Conservation (phyloP, 1,140 invertebrate species). For the Luehdorfia chinensis region DNA sequence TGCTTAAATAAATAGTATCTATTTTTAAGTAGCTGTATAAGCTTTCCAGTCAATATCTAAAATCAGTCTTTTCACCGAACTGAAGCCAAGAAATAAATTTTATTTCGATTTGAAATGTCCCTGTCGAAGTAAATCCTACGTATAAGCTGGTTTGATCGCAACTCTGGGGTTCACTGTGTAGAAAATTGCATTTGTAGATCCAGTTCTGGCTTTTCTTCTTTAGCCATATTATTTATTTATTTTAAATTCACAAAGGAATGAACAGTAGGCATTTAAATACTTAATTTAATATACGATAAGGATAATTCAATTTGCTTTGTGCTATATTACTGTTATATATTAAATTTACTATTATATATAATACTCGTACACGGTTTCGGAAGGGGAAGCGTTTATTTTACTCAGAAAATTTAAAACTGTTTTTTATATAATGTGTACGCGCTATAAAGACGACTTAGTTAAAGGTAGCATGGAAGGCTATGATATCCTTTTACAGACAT, state of each 20-base stretch:
- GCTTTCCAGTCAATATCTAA: constrained; percentile 14
- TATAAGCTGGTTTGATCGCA: constrained; percentile 23
- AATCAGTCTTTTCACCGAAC: constrained; percentile 14
- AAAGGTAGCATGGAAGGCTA: too few relatives aligned
- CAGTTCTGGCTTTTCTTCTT: constrained; percentile 7
- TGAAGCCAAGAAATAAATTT: constrained; percentile 21
- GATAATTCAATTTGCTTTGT: too few relatives aligned
- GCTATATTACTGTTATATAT: too few relatives aligned
- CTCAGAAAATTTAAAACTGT: too few relatives aligned
- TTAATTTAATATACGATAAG: too few relatives aligned
- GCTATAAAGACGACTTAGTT: too few relatives aligned
- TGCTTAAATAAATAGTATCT: too few relatives aligned
- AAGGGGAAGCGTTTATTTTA: too few relatives aligned
- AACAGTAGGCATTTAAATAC: not conserved
- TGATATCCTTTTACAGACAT: too few relatives aligned
- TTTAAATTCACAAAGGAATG: constrained; percentile 12
- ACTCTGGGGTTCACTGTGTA: constrained; percentile 21
- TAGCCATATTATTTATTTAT: constrained; percentile 13
- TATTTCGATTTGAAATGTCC: constrained; percentile 21
- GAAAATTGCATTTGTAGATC: constrained; percentile 27
- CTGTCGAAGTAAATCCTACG: constrained; percentile 20
- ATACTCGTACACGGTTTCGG: too few relatives aligned
- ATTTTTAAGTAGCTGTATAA: not conserved
- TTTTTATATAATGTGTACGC: too few relatives aligned
- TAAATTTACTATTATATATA: too few relatives aligned